A percentile compares a stretch with the other conserved stretches of the same genome.
phyloP scores from a whole-genome alignment of 2,888 invertebrate genomes.

The Diploptera punctata region DNA sequence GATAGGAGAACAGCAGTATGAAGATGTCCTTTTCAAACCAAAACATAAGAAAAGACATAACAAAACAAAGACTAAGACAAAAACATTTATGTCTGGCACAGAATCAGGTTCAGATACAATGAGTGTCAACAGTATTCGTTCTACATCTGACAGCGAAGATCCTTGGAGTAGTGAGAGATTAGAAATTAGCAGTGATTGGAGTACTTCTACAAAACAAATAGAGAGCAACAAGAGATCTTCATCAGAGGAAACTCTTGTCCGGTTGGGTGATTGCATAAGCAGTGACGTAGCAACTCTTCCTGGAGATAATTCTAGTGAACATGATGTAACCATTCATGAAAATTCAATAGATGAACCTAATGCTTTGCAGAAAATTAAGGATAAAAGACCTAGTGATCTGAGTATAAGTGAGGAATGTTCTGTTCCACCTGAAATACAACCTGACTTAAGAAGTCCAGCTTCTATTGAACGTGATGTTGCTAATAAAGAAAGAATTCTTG shows the following conservation, averaged over 20 bases:
- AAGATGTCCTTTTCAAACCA: slow-evolving; percentile 71
- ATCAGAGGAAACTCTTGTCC: slow-evolving; percentile 39
- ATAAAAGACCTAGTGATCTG: slow-evolving; percentile 3
- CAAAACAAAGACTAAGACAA: slow-evolving; percentile 52
- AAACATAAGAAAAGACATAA: slow-evolving; percentile 55
- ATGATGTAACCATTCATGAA: not conserved
- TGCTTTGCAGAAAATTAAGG: not conserved
- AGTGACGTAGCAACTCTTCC: slow-evolving; percentile 21
- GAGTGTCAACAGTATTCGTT: slow-evolving; percentile 38
- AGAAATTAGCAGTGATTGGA: slow-evolving; percentile 38
- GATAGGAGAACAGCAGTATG: slow-evolving; percentile 75
- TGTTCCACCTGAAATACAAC: slow-evolving; percentile 28
- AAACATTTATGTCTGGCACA: slow-evolving; percentile 45
- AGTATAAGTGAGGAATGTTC: not conserved
- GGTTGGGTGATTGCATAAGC: slow-evolving; percentile 20
- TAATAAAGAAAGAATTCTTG: slow-evolving; percentile 47
- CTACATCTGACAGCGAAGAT: slow-evolving; percentile 45
- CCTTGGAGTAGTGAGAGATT: slow-evolving; percentile 33
- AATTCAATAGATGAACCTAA: not conserved
- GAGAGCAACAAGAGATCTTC: slow-evolving; percentile 23
- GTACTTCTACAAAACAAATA: slow-evolving; percentile 9
- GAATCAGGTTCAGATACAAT: slow-evolving; percentile 47
- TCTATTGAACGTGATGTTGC: slow-evolving; percentile 45
- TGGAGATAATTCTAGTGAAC: slow-evolving; percentile 2
- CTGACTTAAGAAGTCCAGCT: slow-evolving; percentile 40